Conservation (phyloP, 2,888 invertebrate species). For the Dryococelus australis region DNA sequence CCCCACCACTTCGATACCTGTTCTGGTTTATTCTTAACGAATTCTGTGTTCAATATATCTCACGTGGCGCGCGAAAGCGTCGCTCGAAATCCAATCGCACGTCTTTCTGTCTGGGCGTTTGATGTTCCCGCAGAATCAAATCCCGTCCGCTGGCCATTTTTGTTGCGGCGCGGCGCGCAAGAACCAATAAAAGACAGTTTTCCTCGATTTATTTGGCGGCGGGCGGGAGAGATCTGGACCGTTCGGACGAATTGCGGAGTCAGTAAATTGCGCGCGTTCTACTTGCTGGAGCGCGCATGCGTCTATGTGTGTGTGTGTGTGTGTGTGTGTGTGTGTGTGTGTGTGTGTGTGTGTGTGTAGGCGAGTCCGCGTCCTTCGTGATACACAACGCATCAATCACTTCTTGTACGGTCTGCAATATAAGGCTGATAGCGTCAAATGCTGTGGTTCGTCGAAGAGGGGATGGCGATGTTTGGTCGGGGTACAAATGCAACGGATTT, state of each 20-base stretch:
- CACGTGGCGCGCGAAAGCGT: background rate
- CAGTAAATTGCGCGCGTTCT: background rate
- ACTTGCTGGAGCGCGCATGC: background rate
- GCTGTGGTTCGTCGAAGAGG: background rate
- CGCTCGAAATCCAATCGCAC: background rate
- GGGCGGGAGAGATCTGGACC: background rate
- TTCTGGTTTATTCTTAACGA: no score
- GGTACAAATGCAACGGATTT: no score
- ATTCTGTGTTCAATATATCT: background rate
- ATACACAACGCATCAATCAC: slow-evolving; percentile 5
- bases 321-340: background rate
- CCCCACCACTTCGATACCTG: no score
- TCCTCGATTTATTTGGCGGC: background rate
- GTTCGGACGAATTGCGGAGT: slow-evolving; percentile 3
- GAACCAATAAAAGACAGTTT: slow-evolving; percentile 16
- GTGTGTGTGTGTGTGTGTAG: background rate
- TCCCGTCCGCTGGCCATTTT: background rate
- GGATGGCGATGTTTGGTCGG: background rate
- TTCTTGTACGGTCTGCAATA: slow-evolving; percentile 16
- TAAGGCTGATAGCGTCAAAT: slow-evolving; percentile 13
- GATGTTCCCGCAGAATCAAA: no score
- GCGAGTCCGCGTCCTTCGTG: background rate
- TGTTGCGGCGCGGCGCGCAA: background rate
- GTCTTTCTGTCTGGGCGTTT: background rate
- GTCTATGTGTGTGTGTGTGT: background rate